These are phyloP conservation scores for Tetanocera ferruginea DNA, from an alignment of 2,888 invertebrate species.

Conservation along the genomic window DNA sequence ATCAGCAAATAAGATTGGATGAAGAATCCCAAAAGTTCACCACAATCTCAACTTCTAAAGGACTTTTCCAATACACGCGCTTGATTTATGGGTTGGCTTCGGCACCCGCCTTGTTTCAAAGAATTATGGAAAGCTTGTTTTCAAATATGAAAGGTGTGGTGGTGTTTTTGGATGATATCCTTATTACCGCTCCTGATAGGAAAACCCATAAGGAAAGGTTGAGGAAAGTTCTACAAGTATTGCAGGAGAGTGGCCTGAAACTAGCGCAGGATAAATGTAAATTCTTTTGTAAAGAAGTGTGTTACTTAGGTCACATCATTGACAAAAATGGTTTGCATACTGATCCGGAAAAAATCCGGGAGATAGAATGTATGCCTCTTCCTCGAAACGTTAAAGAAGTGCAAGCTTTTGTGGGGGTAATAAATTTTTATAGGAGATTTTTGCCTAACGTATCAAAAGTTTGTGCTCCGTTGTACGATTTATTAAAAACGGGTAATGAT, in stretches of 20 bases:
- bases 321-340: too few relatives aligned
- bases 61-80: conserved; percentile 3
- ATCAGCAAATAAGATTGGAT: conserved; percentile 60
- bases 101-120: conserved; percentile 14
- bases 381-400: too few relatives aligned
- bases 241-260: too few relatives aligned
- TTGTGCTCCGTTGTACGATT: too few relatives aligned
- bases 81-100: conserved; percentile 14
- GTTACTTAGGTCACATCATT: too few relatives aligned
- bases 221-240: too few relatives aligned
- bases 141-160: background rate
- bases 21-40: conserved; percentile 53
- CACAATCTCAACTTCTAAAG: conserved; percentile 52
- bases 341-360: too few relatives aligned
- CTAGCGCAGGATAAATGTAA: too few relatives aligned
- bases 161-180: background rate
- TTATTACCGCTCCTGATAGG: too few relatives aligned
- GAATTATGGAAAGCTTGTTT: conserved; percentile 10
- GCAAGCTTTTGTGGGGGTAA: background rate
- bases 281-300: too few relatives aligned
- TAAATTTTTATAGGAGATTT: conserved; percentile 13
- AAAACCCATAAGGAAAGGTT: too few relatives aligned
- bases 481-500: background rate
- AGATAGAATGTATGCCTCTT: too few relatives aligned
- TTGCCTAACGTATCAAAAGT: background rate